Conservation (phyloP, 37 sponge, comb jelly and placozoan genomes). For the Amphimedon queenslandica region DNA sequence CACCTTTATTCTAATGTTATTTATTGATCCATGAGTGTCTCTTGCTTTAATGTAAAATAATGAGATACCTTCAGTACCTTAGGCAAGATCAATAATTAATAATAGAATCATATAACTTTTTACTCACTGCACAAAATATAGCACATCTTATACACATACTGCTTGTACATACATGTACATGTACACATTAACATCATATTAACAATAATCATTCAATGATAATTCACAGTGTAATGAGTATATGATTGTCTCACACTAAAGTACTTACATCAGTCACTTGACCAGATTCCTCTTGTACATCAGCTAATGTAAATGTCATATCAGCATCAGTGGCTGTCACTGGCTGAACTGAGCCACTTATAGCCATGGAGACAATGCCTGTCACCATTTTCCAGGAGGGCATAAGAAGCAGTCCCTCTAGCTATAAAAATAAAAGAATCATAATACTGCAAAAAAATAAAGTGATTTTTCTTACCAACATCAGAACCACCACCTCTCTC, state of each 20-base stretch:
- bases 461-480: too few species aligned
- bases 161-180: not conserved
- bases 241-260: not conserved
- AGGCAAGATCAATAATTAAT: not conserved
- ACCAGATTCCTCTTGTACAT: constrained; percentile 39
- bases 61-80: constrained; percentile 65
- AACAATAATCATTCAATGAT: not conserved
- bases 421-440: constrained; percentile 10
- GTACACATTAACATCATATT: too few species aligned
- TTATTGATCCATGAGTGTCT: constrained; percentile 22
- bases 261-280: constrained; percentile 22
- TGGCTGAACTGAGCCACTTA: constrained; percentile 97
- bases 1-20: constrained; percentile 59
- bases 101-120: too few species aligned
- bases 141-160: too few species aligned
- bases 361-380: constrained; percentile 68
- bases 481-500: too few species aligned
- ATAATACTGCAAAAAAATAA: not conserved
- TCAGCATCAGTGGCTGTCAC: constrained; percentile 88
- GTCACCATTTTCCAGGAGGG: too few species aligned
- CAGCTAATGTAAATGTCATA: constrained; percentile 85
- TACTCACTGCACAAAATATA: too few species aligned
- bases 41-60: constrained; percentile 74
- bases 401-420: too few species aligned
- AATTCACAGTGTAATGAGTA: not conserved